These are phyloP conservation scores for Epinotia nisella DNA, from an alignment of 2,888 invertebrate species.

Conservation along the genomic window DNA sequence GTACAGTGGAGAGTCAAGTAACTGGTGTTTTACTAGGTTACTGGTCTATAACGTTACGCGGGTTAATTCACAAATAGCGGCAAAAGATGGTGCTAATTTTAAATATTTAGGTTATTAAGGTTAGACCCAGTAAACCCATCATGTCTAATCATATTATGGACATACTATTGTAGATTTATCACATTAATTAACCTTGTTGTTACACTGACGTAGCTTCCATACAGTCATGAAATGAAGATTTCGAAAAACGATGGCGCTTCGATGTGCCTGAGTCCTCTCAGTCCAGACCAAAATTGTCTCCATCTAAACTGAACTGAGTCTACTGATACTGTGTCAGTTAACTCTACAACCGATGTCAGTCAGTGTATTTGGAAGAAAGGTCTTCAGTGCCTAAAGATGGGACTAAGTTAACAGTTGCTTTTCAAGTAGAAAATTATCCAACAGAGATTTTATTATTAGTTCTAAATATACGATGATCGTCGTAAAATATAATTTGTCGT, in stretches of 20 bases:
- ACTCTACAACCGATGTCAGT: background rate
- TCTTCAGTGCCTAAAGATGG: background rate
- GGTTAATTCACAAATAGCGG: slow-evolving; percentile 40
- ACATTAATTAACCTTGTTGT: background rate
- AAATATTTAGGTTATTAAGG: slow-evolving; percentile 47
- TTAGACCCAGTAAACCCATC: background rate
- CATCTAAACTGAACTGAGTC: no score
- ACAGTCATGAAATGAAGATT: background rate
- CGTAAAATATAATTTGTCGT: slow-evolving; percentile 28
- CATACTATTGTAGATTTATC: background rate
- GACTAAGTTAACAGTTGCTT: background rate
- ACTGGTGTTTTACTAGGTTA: slow-evolving; percentile 1
- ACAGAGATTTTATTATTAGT: slow-evolving; percentile 42
- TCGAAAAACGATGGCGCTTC: background rate
- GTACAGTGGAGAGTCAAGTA: no score
- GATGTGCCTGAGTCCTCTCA: background rate
- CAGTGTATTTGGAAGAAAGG: background rate
- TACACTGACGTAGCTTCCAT: background rate
- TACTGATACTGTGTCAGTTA: background rate
- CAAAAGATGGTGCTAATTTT: slow-evolving; percentile 55
- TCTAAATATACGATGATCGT: slow-evolving; percentile 31
- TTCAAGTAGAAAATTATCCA: slow-evolving; percentile 22
- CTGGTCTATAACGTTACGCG: slow-evolving; percentile 20
- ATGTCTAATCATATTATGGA: slow-evolving; percentile 2
- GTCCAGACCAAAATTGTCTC: no score